These are phyloP conservation scores for Maccullochella peelii DNA, from an alignment of 2,113 vertebrate genomes.

Conservation along the genomic window DNA sequence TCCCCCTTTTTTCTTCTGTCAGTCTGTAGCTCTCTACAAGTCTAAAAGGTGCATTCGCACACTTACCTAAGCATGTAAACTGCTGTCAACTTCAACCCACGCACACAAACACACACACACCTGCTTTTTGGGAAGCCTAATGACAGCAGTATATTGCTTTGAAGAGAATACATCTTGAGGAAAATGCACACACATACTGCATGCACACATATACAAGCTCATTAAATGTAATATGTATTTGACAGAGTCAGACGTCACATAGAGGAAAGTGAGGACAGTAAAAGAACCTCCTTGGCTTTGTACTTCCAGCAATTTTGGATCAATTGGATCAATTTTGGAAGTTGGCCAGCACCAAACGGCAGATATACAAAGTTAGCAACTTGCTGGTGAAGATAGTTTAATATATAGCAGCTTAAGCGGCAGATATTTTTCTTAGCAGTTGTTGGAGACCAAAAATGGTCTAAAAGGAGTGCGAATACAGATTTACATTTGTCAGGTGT, in stretches of 20 bases:
- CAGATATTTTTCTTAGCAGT: not conserved
- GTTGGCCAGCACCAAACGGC: too few species aligned
- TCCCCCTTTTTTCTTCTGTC: not conserved
- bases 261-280: slow-evolving; percentile 39
- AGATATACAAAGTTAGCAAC: too few species aligned
- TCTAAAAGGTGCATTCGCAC: slow-evolving; percentile 24
- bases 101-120: not conserved
- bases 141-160: slow-evolving; percentile 19
- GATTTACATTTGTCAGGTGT: not conserved
- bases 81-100: slow-evolving; percentile 37
- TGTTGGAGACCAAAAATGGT: too few species aligned
- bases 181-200: slow-evolving; percentile 11
- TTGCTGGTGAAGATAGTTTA: too few species aligned
- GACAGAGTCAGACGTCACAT: slow-evolving; percentile 44
- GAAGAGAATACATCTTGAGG: slow-evolving; percentile 21
- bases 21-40: slow-evolving; percentile 16
- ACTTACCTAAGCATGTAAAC: slow-evolving; percentile 44
- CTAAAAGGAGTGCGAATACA: too few species aligned
- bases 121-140: slow-evolving; percentile 16
- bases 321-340: too few species aligned
- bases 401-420: too few species aligned
- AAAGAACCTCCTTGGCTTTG: not conserved
- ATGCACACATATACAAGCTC: slow-evolving; percentile 25
- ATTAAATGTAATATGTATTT: slow-evolving; percentile 52
- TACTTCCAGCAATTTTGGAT: slow-evolving; percentile 1